Evolutionary conservation across 2,797 vertebrate genomes (phyloP).

Genomic region (Arrhamphus sclerolepis): DNA sequence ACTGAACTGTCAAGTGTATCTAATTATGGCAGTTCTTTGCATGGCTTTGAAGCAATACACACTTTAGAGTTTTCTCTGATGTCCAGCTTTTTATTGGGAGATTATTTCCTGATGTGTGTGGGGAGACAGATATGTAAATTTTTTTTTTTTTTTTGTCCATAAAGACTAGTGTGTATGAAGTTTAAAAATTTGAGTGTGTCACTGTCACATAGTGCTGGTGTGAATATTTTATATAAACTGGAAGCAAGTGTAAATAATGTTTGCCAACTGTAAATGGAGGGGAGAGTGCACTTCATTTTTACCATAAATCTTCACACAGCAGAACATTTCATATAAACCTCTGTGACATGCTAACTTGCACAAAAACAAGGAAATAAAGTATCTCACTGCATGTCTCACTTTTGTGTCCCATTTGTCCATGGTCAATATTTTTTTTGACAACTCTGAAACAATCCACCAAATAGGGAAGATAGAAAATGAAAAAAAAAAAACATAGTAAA

Average conservation of each 20-base stretch:
- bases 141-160: slow-evolving; percentile 31
- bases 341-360: slow-evolving; percentile 45
- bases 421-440: background rate
- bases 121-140: slow-evolving; percentile 47
- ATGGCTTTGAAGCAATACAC: slow-evolving; percentile 24
- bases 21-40: background rate
- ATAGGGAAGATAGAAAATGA: no score
- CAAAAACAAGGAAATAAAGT: slow-evolving; percentile 59
- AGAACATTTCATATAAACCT: slow-evolving; percentile 43
- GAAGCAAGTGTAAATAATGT: slow-evolving; percentile 76
- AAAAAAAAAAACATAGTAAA: no score
- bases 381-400: slow-evolving; percentile 22
- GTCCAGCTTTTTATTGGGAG: slow-evolving; percentile 21
- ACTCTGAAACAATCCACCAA: no score
- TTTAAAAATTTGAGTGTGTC: slow-evolving; percentile 38
- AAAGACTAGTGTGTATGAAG: slow-evolving; percentile 17
- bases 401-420: background rate
- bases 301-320: slow-evolving; percentile 37
- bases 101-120: slow-evolving; percentile 13
- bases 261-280: slow-evolving; percentile 57
- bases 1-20: slow-evolving; percentile 16
- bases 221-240: slow-evolving; percentile 74
- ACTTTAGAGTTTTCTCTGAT: slow-evolving; percentile 26
- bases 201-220: slow-evolving; percentile 41
- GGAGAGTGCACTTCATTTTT: slow-evolving; percentile 58